Evolutionary conservation across 2,888 invertebrate genomes (phyloP).

Genomic region (Leptothorax acervorum): DNA sequence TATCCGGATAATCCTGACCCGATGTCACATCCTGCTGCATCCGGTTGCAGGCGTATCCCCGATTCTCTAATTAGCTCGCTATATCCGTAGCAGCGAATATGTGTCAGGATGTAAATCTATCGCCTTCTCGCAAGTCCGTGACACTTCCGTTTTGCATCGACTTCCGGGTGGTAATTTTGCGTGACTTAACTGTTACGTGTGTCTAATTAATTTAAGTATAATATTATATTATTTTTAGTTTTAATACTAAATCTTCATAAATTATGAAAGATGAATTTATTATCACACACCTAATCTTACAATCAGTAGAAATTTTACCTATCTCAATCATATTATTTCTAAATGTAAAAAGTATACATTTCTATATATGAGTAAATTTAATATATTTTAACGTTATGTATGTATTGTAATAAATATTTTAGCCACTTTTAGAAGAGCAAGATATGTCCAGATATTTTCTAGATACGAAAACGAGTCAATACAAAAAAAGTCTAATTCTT

Average conservation of each 20-base stretch:
- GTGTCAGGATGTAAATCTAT: background rate
- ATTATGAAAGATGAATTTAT: background rate
- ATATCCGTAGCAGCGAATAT: background rate
- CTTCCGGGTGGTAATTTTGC: background rate
- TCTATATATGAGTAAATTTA: background rate
- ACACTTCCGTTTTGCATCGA: background rate
- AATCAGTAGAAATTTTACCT: background rate
- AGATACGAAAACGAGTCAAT: background rate
- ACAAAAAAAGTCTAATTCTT: background rate
- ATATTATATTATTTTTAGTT: background rate
- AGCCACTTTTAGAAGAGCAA: background rate
- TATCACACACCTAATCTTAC: background rate
- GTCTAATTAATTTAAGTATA: background rate
- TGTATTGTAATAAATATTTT: background rate
- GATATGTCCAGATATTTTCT: background rate
- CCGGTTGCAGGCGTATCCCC: constrained; percentile 10
- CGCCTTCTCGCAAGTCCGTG: background rate
- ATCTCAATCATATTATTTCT: background rate
- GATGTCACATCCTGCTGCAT: constrained; percentile 26
- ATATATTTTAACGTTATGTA: background rate
- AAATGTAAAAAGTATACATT: background rate
- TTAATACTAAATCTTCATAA: background rate
- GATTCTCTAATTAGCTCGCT: constrained; percentile 40
- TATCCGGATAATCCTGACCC: constrained; percentile 20
- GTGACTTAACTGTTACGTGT: background rate